Evolutionary conservation across 2,888 invertebrate species (phyloP).

Genomic region (Thymelicus lineola): DNA sequence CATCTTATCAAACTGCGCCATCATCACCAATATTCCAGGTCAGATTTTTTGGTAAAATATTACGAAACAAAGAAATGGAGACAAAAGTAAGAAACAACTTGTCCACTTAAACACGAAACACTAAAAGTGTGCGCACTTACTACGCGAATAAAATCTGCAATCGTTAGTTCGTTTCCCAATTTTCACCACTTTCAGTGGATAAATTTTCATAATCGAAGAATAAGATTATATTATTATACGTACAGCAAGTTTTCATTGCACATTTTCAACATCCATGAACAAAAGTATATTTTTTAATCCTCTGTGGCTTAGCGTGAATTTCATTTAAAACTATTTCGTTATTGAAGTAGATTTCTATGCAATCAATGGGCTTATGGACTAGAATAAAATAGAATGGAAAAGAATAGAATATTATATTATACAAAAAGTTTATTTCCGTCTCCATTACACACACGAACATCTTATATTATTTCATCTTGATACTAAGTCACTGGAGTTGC

Average conservation of each 20-base stretch:
- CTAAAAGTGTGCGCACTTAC: slow-evolving; percentile 18
- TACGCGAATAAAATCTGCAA: slow-evolving; percentile 23
- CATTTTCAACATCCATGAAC: neutral
- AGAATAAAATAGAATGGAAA: too few species aligned
- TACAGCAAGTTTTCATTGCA: slow-evolving; percentile 3
- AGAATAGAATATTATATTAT: too few species aligned
- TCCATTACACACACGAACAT: too few species aligned
- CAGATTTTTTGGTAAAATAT: neutral
- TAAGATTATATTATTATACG: slow-evolving; percentile 17
- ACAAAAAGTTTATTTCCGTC: too few species aligned
- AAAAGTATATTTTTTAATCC: slow-evolving; percentile 6
- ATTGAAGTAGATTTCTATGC: neutral
- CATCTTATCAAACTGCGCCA: too few species aligned
- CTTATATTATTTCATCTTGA: too few species aligned
- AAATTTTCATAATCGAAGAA: slow-evolving; percentile 7
- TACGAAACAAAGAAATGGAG: neutral
- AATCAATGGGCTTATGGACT: too few species aligned
- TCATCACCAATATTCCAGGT: too few species aligned
- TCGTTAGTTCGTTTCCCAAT: slow-evolving; percentile 27
- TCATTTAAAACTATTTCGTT: neutral
- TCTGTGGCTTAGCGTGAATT: slow-evolving; percentile 3
- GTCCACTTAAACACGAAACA: slow-evolving; percentile 29
- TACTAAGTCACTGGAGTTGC: too few species aligned
- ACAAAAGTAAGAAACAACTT: slow-evolving; percentile 9
- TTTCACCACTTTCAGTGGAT: slow-evolving; percentile 1